Percentiles rank a stretch among this genome's conserved stretches.
Evolutionary conservation across 2,888 invertebrate genomes (phyloP).

Genomic region (Netelia virgata): DNA sequence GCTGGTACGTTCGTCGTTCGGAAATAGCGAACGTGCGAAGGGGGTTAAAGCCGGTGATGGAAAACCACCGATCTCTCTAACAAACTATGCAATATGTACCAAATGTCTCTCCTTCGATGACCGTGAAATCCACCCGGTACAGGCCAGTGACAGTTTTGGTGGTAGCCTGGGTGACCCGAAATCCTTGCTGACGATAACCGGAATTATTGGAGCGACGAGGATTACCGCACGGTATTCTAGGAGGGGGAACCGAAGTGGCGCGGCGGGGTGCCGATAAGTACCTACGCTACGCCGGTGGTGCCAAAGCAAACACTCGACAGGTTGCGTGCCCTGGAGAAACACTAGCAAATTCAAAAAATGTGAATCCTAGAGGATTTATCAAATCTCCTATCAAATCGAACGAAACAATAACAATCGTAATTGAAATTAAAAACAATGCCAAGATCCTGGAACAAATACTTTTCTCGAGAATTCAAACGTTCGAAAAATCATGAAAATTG

Average conservation of each 20-base stretch:
- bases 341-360: constrained; percentile 61
- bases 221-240: constrained; percentile 28
- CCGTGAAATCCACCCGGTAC: constrained; percentile 35
- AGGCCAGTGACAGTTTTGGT: constrained; percentile 1
- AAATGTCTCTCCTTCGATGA: constrained; percentile 42
- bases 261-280: constrained; percentile 39
- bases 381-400: constrained; percentile 23
- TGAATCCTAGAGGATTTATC: constrained; percentile 16
- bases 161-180: background rate
- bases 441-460: background rate
- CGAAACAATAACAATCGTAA: constrained; percentile 15
- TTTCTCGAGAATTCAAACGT: background rate
- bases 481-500: no score
- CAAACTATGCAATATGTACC: constrained; percentile 53
- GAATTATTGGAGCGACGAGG: constrained; percentile 50
- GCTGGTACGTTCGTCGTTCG: background rate
- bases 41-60: constrained; percentile 1
- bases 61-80: constrained; percentile 27
- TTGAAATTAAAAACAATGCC: background rate
- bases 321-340: constrained; percentile 79
- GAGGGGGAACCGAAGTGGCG: constrained; percentile 38
- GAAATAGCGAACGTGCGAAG: background rate
- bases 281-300: constrained; percentile 44
- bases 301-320: constrained; percentile 81
- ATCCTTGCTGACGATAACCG: constrained; percentile 59